Evolutionary conservation across 1,140 invertebrate species (phyloP).

Genomic region (Aphaenogaster rudis): DNA sequence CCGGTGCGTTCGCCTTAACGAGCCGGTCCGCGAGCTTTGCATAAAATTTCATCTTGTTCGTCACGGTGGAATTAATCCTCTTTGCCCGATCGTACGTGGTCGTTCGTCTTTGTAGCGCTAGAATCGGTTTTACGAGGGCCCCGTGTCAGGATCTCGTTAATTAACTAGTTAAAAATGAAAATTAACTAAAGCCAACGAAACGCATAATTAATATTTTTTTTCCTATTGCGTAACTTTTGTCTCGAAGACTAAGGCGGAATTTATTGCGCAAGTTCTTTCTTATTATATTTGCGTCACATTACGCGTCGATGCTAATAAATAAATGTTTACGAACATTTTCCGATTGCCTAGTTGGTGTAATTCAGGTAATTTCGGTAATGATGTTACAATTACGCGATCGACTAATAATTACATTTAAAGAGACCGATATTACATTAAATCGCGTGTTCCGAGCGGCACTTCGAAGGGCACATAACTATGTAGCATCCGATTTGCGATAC

Average conservation of each 20-base stretch:
- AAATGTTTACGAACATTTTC: conserved; percentile 36
- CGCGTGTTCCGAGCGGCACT: neutral
- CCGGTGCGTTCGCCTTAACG: conserved; percentile 46
- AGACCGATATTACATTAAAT: conserved; percentile 45
- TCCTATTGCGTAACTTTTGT: neutral
- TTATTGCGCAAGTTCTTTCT: conserved; percentile 21
- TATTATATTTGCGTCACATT: conserved; percentile 6
- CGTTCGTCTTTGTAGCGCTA: neutral
- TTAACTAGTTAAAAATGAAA: conserved; percentile 25
- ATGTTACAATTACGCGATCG: conserved; percentile 40
- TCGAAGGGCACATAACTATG: conserved; percentile 26
- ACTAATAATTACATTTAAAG: conserved; percentile 55
- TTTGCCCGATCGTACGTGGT: conserved; percentile 24
- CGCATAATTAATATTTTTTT: neutral
- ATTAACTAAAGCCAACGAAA: neutral
- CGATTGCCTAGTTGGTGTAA: conserved; percentile 30
- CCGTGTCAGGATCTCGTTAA: neutral
- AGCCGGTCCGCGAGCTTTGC: conserved; percentile 38
- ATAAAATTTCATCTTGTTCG: conserved; percentile 52
- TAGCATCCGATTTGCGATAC: conserved; percentile 37
- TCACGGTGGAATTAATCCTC: conserved; percentile 16
- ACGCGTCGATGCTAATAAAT: neutral
- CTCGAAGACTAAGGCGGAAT: neutral
- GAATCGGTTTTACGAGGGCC: neutral
- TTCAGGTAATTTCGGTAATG: conserved; percentile 44